Evolutionary conservation across 2,888 invertebrate species (phyloP), one percentile per base, ranked within the genome.

Genomic region (Sarcophaga subvicina): DNA sequence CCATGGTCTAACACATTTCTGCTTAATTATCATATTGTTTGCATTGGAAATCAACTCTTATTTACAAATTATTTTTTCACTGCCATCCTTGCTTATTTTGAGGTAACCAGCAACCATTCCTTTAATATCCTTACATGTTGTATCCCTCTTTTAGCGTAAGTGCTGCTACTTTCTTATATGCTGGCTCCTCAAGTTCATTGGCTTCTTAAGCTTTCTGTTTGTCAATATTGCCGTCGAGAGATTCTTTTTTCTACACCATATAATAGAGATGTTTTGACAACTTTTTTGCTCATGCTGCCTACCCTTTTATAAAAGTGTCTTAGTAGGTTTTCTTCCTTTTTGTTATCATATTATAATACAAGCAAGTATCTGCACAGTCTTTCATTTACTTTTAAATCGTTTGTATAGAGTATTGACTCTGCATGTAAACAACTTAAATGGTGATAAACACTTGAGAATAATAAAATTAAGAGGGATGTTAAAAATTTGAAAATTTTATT

Each of bases 151-250:
- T 20, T 20, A 20, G 20, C 20, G 20, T 20, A 20, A 20, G 20
- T 20, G 20, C 20, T 1, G 20, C 25, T 17, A 3, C 22, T 63
- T 11, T 5, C 20, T 20, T 67, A 20, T 62, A 14, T 10, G 37
- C 6, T 37, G 37, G 8, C 37, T 17, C 17, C 11, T 47, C 67
- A 69, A 78, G 69, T 78, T 78, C 77, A 78, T 78, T 78, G 77
- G 77, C 77, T 78, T 69, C 62, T 69, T 78, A 69, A 78, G 77
- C 45, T 67, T 78, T 78, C 4, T 69, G 69, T 69, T 59, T 69
- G 22, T 69, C 45, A 69, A 60, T 47, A 78, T 47, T 60, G 60
- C 69, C 69, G 47, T 60, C 20, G 22, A 76, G 60, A 45, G 6
- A 64, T 22, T 22, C 37, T 77, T 60, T 75, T 77, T 77, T 75